A percentile compares a stretch with the other conserved stretches of the same genome.
phyloP scores from a whole-genome alignment of 2,797 vertebrate species.

The Hydrolagus colliei region DNA sequence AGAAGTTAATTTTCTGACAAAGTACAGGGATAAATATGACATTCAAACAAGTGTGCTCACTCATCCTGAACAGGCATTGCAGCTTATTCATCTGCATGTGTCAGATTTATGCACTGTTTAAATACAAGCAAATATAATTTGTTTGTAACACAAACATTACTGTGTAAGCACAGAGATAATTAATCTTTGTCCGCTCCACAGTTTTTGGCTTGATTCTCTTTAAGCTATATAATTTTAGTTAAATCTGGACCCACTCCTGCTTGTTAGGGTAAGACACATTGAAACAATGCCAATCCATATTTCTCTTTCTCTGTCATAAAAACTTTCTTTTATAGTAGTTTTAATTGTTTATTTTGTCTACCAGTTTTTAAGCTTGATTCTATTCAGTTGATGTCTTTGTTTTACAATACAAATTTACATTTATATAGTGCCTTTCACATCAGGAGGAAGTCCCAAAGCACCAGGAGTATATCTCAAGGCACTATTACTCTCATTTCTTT shows the following conservation, averaged over 20 bases:
- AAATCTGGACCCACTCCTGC: conserved; percentile 15
- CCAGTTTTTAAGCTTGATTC: background rate
- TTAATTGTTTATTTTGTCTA: background rate
- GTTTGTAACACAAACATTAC: conserved; percentile 72
- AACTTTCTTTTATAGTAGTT: background rate
- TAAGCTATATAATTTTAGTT: conserved; percentile 23
- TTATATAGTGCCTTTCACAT: no score
- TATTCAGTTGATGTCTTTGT: background rate
- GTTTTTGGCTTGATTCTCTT: conserved; percentile 41
- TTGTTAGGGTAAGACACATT: background rate
- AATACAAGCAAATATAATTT: conserved; percentile 76
- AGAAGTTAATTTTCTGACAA: conserved; percentile 99
- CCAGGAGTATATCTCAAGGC: no score
- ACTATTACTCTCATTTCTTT: no score
- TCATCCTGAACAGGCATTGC: conserved; percentile 86
- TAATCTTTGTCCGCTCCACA: conserved; percentile 67
- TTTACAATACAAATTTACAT: no score
- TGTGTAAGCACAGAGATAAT: conserved; percentile 65
- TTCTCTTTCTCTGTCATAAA: background rate
- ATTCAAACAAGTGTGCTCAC: conserved; percentile 99
- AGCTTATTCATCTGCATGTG: conserved; percentile 69
- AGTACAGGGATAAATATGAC: conserved; percentile 99
- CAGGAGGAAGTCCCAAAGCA: no score
- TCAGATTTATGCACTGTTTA: conserved; percentile 79
- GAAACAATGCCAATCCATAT: background rate